Conservation (phyloP, 2,113 vertebrate species). For the Probosciger aterrimus region DNA sequence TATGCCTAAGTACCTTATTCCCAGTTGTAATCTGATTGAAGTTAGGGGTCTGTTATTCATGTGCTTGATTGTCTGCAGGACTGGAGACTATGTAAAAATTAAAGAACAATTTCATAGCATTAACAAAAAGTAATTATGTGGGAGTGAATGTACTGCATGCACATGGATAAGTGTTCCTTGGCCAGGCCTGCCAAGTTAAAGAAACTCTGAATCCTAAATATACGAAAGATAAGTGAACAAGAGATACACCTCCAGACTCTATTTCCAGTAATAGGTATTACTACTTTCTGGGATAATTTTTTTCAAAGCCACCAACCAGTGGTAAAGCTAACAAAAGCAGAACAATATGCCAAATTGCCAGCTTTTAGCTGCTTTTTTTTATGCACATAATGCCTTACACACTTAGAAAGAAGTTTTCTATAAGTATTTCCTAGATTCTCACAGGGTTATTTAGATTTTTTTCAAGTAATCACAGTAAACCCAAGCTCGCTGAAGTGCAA, state of each 20-base stretch:
- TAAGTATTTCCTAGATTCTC: neutral
- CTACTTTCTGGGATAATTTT: neutral
- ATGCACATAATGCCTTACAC: neutral
- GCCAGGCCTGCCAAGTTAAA: neutral
- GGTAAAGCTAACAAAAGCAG: neutral
- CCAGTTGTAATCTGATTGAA: constrained; percentile 35
- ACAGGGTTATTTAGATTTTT: neutral
- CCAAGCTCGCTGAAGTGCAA: neutral
- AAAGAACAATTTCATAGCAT: constrained; percentile 10
- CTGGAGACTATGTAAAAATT: neutral
- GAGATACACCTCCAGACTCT: neutral
- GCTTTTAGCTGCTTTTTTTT: neutral
- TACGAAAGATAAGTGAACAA: neutral
- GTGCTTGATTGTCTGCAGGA: neutral
- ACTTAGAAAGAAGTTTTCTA: neutral
- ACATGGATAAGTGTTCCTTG: neutral
- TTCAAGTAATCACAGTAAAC: neutral
- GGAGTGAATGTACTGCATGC: neutral
- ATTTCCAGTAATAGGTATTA: neutral
- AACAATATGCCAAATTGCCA: neutral
- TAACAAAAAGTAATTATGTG: constrained; percentile 16
- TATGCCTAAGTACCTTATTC: constrained; percentile 15
- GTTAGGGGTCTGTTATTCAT: constrained; percentile 18
- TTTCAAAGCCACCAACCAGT: neutral
- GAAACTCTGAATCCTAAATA: neutral